phyloP scores from a whole-genome alignment of 2,113 vertebrate species.

The Erythrocebus patas region DNA sequence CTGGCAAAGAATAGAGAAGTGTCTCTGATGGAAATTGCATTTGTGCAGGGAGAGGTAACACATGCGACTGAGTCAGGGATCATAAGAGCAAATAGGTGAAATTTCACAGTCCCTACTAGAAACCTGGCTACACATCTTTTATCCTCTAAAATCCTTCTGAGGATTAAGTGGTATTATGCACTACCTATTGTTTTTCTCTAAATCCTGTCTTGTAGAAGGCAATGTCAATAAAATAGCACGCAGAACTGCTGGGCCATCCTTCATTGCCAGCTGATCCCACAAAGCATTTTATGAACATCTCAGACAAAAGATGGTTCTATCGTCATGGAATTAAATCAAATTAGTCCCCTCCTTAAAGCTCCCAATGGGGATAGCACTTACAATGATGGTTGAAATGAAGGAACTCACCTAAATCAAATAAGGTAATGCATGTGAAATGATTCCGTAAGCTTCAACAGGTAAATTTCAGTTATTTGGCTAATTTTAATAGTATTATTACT shows the following conservation, averaged over 20 bases:
- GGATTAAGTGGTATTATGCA: slow-evolving; percentile 22
- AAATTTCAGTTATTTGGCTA: fast-evolving
- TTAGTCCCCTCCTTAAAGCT: fast-evolving
- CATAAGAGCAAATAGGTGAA: not conserved
- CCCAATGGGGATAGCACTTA: fast-evolving
- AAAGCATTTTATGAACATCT: slow-evolving; percentile 53
- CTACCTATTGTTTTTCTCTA: slow-evolving; percentile 31
- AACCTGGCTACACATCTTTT: not conserved
- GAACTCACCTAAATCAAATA: fast-evolving
- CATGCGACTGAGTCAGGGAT: not conserved
- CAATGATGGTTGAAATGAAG: fast-evolving
- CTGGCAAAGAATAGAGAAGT: not conserved
- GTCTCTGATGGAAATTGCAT: fast-evolving
- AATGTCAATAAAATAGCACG: slow-evolving; percentile 41
- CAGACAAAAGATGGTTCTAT: not conserved
- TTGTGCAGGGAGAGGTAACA: not conserved
- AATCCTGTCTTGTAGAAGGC: slow-evolving; percentile 30
- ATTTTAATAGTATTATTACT: fast-evolving
- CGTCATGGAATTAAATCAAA: not conserved
- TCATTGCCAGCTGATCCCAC: slow-evolving; percentile 4
- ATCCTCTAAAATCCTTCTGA: not conserved
- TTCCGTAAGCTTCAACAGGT: fast-evolving
- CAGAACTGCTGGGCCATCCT: slow-evolving; percentile 20
- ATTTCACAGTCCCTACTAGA: not conserved
- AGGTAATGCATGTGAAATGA: fast-evolving